Base-by-base conservation (phyloP, 2,113 vertebrate genomes). In the Pangasianodon hypophthalmus region DNA sequence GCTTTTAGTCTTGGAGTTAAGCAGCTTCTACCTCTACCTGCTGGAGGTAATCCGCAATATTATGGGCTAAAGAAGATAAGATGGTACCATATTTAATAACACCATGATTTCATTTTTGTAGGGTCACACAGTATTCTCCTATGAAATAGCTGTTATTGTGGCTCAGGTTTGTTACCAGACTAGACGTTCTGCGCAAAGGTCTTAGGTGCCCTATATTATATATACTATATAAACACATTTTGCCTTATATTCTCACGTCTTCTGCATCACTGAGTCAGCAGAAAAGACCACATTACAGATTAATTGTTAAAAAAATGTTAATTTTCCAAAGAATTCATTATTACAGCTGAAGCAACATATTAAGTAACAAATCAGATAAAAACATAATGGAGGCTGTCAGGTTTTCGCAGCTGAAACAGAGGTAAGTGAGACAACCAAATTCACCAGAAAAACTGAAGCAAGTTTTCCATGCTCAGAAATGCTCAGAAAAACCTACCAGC, bases 31-130 rank as follows among this genome's bases (percentile, higher is more conserved):
- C 10, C 0, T 13, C 44, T 48, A 50, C 46, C 46, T 46, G 5
- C 52, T 56, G 54, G 16, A 64, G 50, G 69, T 86, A 54, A 86
- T 52, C 29, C 46, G 2, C 62, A 48, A 24, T 71, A 48, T 73
- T 56, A 54, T 21, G 48, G 46, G 18, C 2, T 69, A 50, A 67
- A 86, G 52, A 87, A 3, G 69, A 41, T 48, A 21, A 79, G 73
- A 44, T 87, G 54, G 24, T 44, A 44, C 44, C 26, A 60, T 46
- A 29, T 79, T 79, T 62, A 79, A 77, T 32, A 60, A 87, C 85
- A 87, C 71, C 52, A 75, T 87, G 29, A n/a, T 16, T 73, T 29
- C 24, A 75, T 87, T 75, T 75, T 29, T 7, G 29, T 9, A 56
- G 5, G 9, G n/a, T 37, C 85, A 44, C 37, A 44, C 11, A 75